Evolutionary conservation across 2,113 vertebrate genomes (phyloP).

Genomic region (Solenodon paradoxus): DNA sequence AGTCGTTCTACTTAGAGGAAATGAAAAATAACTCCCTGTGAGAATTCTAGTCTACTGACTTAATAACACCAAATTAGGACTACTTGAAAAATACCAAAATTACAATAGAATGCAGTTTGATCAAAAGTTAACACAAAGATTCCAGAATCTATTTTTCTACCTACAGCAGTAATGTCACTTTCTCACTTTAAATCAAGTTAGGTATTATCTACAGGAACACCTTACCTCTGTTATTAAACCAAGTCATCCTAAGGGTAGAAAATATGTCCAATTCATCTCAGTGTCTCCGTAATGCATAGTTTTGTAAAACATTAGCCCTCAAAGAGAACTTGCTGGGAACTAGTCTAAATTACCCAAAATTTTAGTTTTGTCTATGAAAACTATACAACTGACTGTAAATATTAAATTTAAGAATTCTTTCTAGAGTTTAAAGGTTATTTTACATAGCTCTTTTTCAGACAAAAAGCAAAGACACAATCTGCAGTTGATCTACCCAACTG

Average conservation of each 20-base stretch:
- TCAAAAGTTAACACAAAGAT: neutral
- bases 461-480: constrained; percentile 23
- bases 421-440: constrained; percentile 9
- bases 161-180: neutral
- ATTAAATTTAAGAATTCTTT: neutral
- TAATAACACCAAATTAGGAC: neutral
- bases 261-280: neutral
- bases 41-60: neutral
- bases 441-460: constrained; percentile 2
- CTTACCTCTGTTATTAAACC: neutral
- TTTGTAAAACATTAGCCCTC: neutral
- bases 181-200: neutral
- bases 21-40: neutral
- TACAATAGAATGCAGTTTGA: neutral
- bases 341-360: neutral
- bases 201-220: neutral
- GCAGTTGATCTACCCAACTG: constrained; percentile 9
- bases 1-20: constrained; percentile 13
- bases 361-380: neutral
- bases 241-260: neutral
- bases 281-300: neutral
- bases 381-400: neutral
- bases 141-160: neutral
- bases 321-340: neutral
- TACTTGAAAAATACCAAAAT: neutral